Percentiles rank a stretch among this genome's conserved stretches.
These are phyloP conservation scores for Fragum sueziense DNA, from an alignment of 2,888 invertebrate species.

Conservation along the genomic window DNA sequence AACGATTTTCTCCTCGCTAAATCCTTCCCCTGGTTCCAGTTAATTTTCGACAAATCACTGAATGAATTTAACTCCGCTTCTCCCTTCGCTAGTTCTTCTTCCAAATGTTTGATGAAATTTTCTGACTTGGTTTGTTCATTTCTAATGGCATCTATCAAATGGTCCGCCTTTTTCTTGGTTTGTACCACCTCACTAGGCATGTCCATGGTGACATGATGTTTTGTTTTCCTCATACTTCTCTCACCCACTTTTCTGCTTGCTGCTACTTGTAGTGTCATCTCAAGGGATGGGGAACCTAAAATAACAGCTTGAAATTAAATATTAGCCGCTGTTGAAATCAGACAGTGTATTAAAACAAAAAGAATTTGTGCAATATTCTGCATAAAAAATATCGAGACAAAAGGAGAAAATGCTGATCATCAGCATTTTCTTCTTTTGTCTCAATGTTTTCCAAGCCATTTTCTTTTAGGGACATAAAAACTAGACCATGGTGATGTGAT, in stretches of 20 bases:
- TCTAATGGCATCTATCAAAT: slow-evolving; percentile 29
- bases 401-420: slow-evolving; percentile 1
- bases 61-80: slow-evolving; percentile 4
- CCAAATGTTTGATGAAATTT: slow-evolving; percentile 4
- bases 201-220: slow-evolving; percentile 16
- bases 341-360: too few relatives aligned
- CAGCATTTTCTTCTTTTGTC: too few relatives aligned
- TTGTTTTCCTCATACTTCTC: slow-evolving; percentile 11
- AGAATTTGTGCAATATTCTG: too few relatives aligned
- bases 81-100: slow-evolving; percentile 12
- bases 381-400: neutral
- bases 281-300: slow-evolving; percentile 54
- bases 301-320: too few relatives aligned
- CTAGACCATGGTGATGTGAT: slow-evolving; percentile 16
- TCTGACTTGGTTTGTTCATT: neutral
- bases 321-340: too few relatives aligned
- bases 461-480: too few relatives aligned
- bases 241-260: slow-evolving; percentile 38
- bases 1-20: neutral
- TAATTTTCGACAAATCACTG: neutral
- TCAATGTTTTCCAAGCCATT: too few relatives aligned
- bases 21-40: slow-evolving; percentile 4
- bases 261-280: slow-evolving; percentile 50
- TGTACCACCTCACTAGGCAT: slow-evolving; percentile 28
- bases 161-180: slow-evolving; percentile 35